Base-by-base conservation (phyloP, 2,113 vertebrate species). In the Agelaius tricolor region DNA sequence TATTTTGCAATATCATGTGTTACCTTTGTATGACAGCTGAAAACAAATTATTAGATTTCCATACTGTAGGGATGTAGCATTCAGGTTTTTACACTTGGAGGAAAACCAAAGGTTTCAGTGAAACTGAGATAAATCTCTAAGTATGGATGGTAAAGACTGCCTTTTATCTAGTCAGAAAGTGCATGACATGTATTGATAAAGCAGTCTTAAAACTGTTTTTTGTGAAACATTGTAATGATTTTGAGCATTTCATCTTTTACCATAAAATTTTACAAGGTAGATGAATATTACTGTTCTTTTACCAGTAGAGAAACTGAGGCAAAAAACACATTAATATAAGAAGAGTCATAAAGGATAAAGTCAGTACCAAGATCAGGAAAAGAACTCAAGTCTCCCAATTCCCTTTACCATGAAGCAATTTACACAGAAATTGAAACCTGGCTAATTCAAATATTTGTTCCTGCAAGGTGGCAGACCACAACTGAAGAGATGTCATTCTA, bases 371-470 rank as follows among this genome's bases (percentile, higher is more conserved):
- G 39, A 69, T 69, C 52, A 83, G 35, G 67, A 76, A 79, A 75
- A 80, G 43, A 83, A 49, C 13, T 73, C 9, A 52, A 49, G 72
- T 20, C 52, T 46, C 57, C 27, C 1, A 7, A 37, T 46, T 79
- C 46, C 43, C 21, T 83, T 63, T 26, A 68, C 27, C 35, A 44
- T 19, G 27, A 76, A 82, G 59, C 43, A 79, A 55, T 65, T 43
- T 59, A 44, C 28, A 39, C 2, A 10, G 47, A 74, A 87, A 88
- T 31, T 30, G 55, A 90, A 91, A 69, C 22, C 17, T 43, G 20
- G n/a, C 51, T 87, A 71, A 93, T 41, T 86, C 72, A 90, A 94
- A 22, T 81, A 89, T 74, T 84, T 90, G 43, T 7, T 94, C 47
- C 57, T 57, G 37, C 0, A 24, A 74, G 47, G 55, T 4, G 74